phyloP scores from a whole-genome alignment of 2,888 invertebrate species.

The Zelleria hepariella region DNA sequence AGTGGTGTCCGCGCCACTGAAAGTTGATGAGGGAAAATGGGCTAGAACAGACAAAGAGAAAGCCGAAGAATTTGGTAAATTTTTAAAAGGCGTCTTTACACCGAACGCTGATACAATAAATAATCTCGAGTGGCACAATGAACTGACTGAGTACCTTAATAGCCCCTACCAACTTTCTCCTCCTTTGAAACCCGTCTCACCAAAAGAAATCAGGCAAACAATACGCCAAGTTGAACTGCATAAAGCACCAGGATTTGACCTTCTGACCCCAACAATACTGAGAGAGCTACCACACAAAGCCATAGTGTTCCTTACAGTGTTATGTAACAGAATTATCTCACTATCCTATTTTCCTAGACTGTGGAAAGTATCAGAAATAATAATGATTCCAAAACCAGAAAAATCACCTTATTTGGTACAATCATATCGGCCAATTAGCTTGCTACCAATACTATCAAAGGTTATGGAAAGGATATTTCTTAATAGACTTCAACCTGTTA shows the following conservation, averaged over 20 bases:
- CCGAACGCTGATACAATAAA: not conserved
- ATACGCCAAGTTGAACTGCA: conserved; percentile 8
- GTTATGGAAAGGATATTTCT: conserved; percentile 9
- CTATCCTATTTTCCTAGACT: conserved; percentile 10
- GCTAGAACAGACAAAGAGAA: conserved; percentile 3
- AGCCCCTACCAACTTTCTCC: conserved; percentile 4
- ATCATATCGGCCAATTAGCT: conserved; percentile 18
- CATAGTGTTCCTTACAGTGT: conserved; percentile 6
- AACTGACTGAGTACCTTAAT: not conserved
- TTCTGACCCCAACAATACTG: conserved; percentile 12
- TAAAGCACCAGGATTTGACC: conserved; percentile 18
- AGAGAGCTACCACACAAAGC: conserved; percentile 13
- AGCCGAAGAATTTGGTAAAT: not conserved
- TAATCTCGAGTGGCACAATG: not conserved
- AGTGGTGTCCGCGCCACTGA: conserved; percentile 2
- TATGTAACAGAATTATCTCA: conserved; percentile 14
- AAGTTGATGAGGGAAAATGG: conserved; percentile 1
- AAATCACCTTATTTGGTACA: conserved; percentile 12
- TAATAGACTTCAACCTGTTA: not conserved
- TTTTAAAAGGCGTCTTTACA: not conserved
- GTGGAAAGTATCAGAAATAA: conserved; percentile 18
- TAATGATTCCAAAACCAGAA: conserved; percentile 18
- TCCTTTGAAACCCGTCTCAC: not conserved
- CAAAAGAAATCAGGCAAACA: not conserved
- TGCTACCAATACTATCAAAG: conserved; percentile 15